phyloP scores from a whole-genome alignment of 2,113 vertebrate species.

The Salvelinus namaycush region DNA sequence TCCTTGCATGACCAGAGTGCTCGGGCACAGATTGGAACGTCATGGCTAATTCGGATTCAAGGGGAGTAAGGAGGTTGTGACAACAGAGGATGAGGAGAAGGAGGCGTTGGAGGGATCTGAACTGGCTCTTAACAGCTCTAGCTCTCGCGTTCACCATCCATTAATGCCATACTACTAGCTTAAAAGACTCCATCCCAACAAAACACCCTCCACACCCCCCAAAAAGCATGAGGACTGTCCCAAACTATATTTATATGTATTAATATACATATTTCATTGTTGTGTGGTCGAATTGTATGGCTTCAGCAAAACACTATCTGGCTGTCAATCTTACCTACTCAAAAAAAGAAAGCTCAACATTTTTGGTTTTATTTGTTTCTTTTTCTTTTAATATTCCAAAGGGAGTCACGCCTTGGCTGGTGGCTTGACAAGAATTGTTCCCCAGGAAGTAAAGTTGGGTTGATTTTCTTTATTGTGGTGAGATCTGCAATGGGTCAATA shows the following conservation, averaged over 20 bases:
- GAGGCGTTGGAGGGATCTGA: slow-evolving; percentile 59
- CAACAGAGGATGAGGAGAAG: slow-evolving; percentile 23
- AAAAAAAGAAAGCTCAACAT: slow-evolving; percentile 55
- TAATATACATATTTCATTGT: slow-evolving; percentile 72
- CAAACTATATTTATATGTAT: slow-evolving; percentile 68
- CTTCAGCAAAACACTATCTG: slow-evolving; percentile 67
- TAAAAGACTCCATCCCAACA: slow-evolving; percentile 71
- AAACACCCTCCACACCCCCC: background rate
- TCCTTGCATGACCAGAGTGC: slow-evolving; percentile 78
- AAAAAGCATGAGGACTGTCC: slow-evolving; percentile 84
- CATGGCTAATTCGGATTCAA: slow-evolving; percentile 78
- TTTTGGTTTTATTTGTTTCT: slow-evolving; percentile 52
- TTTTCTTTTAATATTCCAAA: slow-evolving; percentile 81
- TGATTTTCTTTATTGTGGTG: slow-evolving; percentile 80
- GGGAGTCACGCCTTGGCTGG: slow-evolving; percentile 99
- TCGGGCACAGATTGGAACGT: slow-evolving; percentile 79
- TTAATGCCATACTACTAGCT: slow-evolving; percentile 62
- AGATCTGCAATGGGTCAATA: slow-evolving; percentile 60
- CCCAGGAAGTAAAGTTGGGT: slow-evolving; percentile 57
- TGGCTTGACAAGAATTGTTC: slow-evolving; percentile 87
- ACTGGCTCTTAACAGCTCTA: slow-evolving; percentile 67
- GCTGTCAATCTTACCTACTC: slow-evolving; percentile 12
- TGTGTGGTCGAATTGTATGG: slow-evolving; percentile 67
- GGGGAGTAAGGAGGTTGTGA: slow-evolving; percentile 29
- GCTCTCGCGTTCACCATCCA: slow-evolving; percentile 62